Conservation (phyloP, 2,113 vertebrate genomes). For the Stegostoma tigrinum region DNA sequence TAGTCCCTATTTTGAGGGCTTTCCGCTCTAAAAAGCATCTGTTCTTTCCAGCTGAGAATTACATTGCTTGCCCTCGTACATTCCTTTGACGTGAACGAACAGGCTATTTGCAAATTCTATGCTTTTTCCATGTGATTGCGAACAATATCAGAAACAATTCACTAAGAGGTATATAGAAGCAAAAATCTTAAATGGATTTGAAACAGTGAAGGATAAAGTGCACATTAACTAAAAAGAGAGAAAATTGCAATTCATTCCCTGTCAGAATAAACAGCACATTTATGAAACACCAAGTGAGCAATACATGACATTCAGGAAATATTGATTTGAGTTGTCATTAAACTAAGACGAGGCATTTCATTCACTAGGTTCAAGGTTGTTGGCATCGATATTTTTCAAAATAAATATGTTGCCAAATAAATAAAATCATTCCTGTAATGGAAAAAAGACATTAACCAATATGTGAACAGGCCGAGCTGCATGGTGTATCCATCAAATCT, state of each 20-base stretch:
- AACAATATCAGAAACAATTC: background rate
- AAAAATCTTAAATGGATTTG: background rate
- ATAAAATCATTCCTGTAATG: background rate
- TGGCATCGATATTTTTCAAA: background rate
- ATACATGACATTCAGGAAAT: background rate
- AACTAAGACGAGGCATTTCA: background rate
- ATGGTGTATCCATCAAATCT: background rate
- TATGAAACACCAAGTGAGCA: background rate
- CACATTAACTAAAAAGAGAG: background rate
- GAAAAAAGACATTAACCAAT: background rate
- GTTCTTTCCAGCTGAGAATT: background rate
- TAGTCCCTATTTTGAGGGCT: background rate
- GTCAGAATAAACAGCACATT: conserved; percentile 5
- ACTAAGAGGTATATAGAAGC: background rate
- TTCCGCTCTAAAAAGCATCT: conserved; percentile 15
- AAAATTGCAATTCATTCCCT: background rate
- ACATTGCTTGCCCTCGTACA: background rate
- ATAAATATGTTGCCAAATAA: background rate
- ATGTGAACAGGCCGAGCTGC: background rate
- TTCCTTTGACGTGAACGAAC: background rate
- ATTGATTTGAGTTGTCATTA: background rate
- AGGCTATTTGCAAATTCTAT: background rate
- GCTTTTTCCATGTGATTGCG: background rate
- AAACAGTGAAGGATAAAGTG: background rate
- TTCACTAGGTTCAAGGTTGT: background rate